Base-by-base conservation (phyloP, 1,140 invertebrate species). In the Colletes latitarsis region DNA sequence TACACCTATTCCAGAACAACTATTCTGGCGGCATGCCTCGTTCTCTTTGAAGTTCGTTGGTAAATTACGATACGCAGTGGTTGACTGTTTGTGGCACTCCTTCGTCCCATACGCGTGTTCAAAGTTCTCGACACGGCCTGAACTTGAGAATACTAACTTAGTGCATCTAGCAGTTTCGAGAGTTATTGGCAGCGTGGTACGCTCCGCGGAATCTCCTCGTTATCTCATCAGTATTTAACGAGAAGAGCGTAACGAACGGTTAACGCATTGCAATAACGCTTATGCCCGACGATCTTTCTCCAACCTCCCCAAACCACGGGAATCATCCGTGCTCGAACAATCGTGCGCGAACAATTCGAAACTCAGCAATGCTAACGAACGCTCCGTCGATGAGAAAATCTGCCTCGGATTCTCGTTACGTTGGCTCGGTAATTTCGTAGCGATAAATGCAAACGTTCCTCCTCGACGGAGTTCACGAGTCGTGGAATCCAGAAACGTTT, bases 181-280 rank as follows among this genome's bases (percentile, higher is more conserved):
- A 77, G 75, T 77, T 77, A 49, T 70, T n/a, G 14, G 21, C 39
- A 6, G 55, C 55, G 43, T 41, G 43, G 39, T n/a, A 52, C 58
- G 12, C 60, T 10, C 5, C 43, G 17, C 17, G 21, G 64, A 55
- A 67, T 17, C 14, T 9, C 52, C 19, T 57, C 41, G 75, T 77
- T 77, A 17, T 21, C 12, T 5, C 1, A 0, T 10, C 8, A 60
- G 49, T 9, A 70, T 77, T 49, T 70, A 77, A 77, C 64, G 43
- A 43, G 21, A 19, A 8, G 17, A 0, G 14, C 39, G 39, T 41
- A 30, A 21, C 30, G 2, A n/a, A 19, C 15, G 14, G 19, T 63
- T 52, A 73, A 63, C 43, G 58, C 49, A 49, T 63, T 10, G 19
- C 15, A 58, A 72, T 72, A 72, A 58, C 8, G 57, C 39, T 46